phyloP scores from a whole-genome alignment of 1,140 invertebrate species.

The Drosophila hydei region DNA sequence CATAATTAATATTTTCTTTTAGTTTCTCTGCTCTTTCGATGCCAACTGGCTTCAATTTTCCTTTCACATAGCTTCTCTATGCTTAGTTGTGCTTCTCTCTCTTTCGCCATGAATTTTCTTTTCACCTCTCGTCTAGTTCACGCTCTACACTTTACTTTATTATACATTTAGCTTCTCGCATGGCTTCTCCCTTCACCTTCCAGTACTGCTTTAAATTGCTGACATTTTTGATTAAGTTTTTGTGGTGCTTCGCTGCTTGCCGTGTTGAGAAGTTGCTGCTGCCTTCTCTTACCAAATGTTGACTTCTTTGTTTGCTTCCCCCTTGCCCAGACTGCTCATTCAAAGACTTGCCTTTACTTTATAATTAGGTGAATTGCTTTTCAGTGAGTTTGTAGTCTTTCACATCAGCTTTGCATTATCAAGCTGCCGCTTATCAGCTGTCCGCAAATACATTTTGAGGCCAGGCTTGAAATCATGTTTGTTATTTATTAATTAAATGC shows the following conservation, averaged over 20 bases:
- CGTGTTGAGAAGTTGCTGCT: too few species aligned
- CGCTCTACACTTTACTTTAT: background rate
- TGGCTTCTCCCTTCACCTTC: background rate
- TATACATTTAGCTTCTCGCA: background rate
- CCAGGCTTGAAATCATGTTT: background rate
- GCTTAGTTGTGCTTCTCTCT: background rate
- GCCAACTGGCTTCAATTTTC: background rate
- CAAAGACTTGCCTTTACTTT: too few species aligned
- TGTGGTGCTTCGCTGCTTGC: background rate
- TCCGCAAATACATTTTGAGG: slow-evolving; percentile 2
- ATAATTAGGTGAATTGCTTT: too few species aligned
- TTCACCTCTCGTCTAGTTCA: background rate
- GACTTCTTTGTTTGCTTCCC: background rate
- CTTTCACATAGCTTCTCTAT: background rate
- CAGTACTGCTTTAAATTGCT: too few species aligned
- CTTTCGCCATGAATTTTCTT: background rate
- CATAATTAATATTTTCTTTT: background rate
- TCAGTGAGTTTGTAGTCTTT: too few species aligned
- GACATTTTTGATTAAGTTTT: background rate
- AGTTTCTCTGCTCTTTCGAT: background rate
- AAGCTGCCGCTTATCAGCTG: background rate
- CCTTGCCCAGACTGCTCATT: too few species aligned
- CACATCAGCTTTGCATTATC: too few species aligned
- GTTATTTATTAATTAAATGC: slow-evolving; percentile 39
- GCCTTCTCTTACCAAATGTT: background rate